Evolutionary conservation across 1,140 invertebrate species (phyloP).

Genomic region (Eriocheir sinensis): DNA sequence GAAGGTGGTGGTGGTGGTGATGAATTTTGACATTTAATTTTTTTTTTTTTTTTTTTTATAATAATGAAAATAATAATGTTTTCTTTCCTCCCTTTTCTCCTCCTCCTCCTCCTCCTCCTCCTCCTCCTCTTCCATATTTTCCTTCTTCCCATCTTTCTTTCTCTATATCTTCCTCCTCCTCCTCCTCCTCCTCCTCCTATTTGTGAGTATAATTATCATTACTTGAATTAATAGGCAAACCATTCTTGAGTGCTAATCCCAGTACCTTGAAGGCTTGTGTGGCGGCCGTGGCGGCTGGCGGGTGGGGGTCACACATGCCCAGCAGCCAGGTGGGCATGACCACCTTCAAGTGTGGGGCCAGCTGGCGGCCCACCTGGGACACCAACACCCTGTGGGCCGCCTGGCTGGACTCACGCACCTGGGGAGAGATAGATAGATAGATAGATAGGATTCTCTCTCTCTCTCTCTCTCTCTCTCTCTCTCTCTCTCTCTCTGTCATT

Average conservation of each 20-base stretch:
- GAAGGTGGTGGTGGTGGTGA: no score
- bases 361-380: conserved; percentile 86
- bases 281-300: conserved; percentile 89
- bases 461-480: no score
- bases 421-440: conserved; percentile 79
- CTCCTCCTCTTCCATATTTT: no score
- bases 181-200: not conserved
- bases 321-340: conserved; percentile 90
- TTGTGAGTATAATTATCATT: no score
- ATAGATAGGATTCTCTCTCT: not conserved
- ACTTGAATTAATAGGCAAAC: no score
- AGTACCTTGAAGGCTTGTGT: conserved; percentile 87
- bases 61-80: not conserved
- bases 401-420: conserved; percentile 83
- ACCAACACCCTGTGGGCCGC: conserved; percentile 87
- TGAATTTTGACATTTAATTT: no score
- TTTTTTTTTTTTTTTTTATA: no score
- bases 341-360: conserved; percentile 90
- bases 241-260: no score
- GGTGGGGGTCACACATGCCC: conserved; percentile 90
- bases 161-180: not conserved
- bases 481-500: no score
- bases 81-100: not conserved
- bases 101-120: not conserved
- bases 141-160: not conserved